Conservation (phyloP, 35 echinoderm and acorn worm genomes). For the Stichopus chloronotus region DNA sequence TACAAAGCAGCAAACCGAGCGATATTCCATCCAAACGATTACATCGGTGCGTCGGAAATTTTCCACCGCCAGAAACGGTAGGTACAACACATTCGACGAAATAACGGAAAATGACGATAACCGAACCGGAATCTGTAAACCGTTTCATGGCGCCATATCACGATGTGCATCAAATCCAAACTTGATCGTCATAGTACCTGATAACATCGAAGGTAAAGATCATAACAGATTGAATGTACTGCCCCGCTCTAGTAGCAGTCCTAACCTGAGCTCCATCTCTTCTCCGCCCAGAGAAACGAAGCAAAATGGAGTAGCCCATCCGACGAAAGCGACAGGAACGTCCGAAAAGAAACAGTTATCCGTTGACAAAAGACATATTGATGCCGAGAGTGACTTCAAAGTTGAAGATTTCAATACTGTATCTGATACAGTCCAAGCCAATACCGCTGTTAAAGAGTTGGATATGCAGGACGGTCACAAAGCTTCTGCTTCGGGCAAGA, state of each 20-base stretch:
- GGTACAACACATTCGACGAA: constrained; percentile 20
- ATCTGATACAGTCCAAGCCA: neutral
- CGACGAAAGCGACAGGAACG: too few relatives aligned
- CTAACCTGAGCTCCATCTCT: neutral
- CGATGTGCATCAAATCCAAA: constrained; percentile 30
- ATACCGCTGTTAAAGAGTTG: neutral
- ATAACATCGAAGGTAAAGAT: neutral
- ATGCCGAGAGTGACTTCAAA: too few relatives aligned
- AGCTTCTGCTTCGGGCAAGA: neutral
- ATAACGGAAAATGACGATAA: constrained; percentile 17
- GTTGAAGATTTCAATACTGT: too few relatives aligned
- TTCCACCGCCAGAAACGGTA: neutral
- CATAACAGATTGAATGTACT: neutral
- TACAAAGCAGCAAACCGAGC: neutral
- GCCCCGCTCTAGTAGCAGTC: constrained; percentile 6
- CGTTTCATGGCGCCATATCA: neutral
- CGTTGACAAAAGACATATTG: too few relatives aligned
- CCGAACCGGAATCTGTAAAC: neutral
- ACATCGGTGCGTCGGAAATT: neutral
- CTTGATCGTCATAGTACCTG: constrained; percentile 29
- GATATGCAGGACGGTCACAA: neutral
- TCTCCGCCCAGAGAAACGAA: neutral
- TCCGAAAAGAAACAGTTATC: too few relatives aligned
- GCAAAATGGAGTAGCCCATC: neutral
- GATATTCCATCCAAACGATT: neutral